phyloP scores from a whole-genome alignment of 2,113 vertebrate genomes.

The Apaloderma vittatum region DNA sequence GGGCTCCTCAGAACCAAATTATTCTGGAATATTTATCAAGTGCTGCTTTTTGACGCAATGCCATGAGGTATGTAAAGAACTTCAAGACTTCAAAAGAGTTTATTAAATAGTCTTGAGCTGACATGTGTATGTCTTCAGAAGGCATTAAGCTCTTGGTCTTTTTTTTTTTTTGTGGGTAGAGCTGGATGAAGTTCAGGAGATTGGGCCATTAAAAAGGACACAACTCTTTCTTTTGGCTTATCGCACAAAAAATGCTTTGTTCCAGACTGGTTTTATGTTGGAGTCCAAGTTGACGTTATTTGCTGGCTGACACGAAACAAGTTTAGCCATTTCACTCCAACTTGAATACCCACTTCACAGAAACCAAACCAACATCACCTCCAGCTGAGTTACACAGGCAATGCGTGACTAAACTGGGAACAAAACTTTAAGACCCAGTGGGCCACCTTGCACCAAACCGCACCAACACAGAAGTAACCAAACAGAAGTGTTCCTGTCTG shows the following conservation, averaged over 20 bases:
- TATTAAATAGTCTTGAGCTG: not conserved
- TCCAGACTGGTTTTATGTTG: not conserved
- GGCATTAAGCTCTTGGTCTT: not conserved
- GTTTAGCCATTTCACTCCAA: not conserved
- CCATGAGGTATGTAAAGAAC: not conserved
- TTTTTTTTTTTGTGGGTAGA: not conserved
- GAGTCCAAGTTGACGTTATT: not conserved
- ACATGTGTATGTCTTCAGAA: not conserved
- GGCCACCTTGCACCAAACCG: not conserved
- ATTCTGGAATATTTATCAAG: not conserved
- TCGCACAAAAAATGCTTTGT: not conserved
- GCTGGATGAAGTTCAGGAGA: not conserved
- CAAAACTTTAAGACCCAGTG: not conserved
- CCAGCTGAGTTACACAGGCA: not conserved
- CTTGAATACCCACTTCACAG: not conserved
- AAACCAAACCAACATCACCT: not conserved
- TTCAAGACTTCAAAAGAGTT: not conserved
- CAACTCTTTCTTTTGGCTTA: not conserved
- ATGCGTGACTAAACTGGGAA: not conserved
- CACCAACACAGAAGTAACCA: not conserved
- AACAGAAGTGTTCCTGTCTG: not conserved
- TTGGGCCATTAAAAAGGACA: not conserved
- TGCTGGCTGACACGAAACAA: not conserved
- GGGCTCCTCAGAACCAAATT: not conserved
- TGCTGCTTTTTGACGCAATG: not conserved